Evolutionary conservation across 2,888 invertebrate genomes (phyloP).

Genomic region (Netelia melanura): DNA sequence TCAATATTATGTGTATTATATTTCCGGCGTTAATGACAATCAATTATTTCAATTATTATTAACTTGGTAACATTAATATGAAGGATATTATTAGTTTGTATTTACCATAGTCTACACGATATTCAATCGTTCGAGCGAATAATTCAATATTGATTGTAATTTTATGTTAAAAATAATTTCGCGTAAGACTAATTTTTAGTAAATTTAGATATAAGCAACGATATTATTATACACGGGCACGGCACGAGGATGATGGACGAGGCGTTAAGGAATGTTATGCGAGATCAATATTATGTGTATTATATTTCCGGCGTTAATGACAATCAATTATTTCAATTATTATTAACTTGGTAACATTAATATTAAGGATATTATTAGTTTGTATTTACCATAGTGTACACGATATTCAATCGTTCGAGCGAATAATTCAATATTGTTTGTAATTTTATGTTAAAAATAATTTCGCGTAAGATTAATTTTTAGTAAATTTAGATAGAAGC

Average conservation of each 20-base stretch:
- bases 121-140: too few species aligned
- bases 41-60: background rate
- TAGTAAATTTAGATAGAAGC: background rate
- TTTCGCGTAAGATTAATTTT: too few species aligned
- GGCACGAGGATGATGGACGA: conserved; percentile 2
- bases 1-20: background rate
- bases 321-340: background rate
- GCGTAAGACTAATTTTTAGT: background rate
- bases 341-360: background rate
- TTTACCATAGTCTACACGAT: too few species aligned
- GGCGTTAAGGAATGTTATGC: background rate
- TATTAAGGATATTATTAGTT: too few species aligned
- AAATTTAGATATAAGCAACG: background rate
- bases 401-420: too few species aligned
- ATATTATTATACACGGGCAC: background rate
- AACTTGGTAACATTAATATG: background rate
- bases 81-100: too few species aligned
- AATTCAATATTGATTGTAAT: too few species aligned
- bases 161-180: too few species aligned
- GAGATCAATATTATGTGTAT: background rate
- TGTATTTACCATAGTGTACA: too few species aligned
- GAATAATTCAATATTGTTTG: too few species aligned
- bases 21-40: background rate
- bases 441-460: too few species aligned
- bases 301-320: background rate